Base-by-base conservation (phyloP, 1,140 invertebrate genomes). In the Odontomachus brunneus region DNA sequence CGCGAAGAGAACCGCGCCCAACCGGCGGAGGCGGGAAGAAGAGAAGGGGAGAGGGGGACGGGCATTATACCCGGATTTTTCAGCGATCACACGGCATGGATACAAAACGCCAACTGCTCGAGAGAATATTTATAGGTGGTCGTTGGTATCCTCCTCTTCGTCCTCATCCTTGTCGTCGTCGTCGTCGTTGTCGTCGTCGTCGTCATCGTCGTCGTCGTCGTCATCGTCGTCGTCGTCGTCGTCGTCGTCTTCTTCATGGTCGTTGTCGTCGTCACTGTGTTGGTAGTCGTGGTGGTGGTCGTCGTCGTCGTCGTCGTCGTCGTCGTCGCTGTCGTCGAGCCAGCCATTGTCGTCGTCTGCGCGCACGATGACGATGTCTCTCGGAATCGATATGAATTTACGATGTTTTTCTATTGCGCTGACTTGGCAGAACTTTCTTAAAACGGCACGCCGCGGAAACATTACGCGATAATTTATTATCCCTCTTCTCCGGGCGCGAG, bases 331-430 rank as follows among this genome's bases (percentile, higher is more conserved):
- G 89, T 22, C 76, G 75, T 78, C 75, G 75, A 55, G 74, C 48
- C 75, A 38, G 62, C 74, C 51, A 76, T 78, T 67, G 74, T 76
- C 74, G 71, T 73, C 71, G 82, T 76, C 62, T 72, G 33, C 49
- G 59, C 57, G 29, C 14, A 49, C 74, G 67, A 86, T 84, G 86
- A 84, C 73, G 83, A 85, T 80, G 80, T 85, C 69, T 81, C 53
- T 38, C 4, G 81, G 82, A 91, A 92, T 93, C 91, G 91, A 93
- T 93, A 91, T 91, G 89, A 91, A 93, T 93, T 93, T 93, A 93
- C 91, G 92, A 92, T 93, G 92, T 93, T 93, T 93, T 93, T 93
- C 92, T 90, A 91, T 90, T 88, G 88, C 88, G 73, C 87, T 88
- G 89, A 91, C 88, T 91, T 92, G 92, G 90, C 91, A 90, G 88